Evolutionary conservation across 1,140 invertebrate genomes (phyloP).

Genomic region (Arion vulgaris): DNA sequence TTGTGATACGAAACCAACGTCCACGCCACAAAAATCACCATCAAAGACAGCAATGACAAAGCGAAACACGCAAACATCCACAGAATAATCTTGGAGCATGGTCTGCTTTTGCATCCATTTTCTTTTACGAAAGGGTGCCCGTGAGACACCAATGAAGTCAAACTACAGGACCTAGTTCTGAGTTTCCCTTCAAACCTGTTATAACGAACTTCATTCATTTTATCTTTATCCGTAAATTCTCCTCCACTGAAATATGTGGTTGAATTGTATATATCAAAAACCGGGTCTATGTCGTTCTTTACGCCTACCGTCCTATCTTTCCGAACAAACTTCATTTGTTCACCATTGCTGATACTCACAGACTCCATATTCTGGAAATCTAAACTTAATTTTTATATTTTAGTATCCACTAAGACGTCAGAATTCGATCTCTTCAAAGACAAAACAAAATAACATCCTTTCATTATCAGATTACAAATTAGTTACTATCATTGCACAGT

Average conservation of each 20-base stretch:
- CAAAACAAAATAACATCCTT: too few relatives aligned
- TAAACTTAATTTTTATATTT: not conserved
- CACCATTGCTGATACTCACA: not conserved
- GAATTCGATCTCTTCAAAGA: too few relatives aligned
- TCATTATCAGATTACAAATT: too few relatives aligned
- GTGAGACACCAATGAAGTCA: not conserved
- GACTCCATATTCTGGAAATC: not conserved
- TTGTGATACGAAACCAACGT: slow-evolving; percentile 25
- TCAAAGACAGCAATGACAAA: slow-evolving; percentile 22
- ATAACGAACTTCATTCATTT: not conserved
- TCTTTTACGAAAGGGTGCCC: not conserved
- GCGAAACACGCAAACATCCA: slow-evolving; percentile 30
- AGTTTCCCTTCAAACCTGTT: not conserved
- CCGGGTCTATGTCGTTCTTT: not conserved
- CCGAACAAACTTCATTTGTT: not conserved
- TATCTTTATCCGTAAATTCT: not conserved
- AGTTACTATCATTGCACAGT: too few relatives aligned
- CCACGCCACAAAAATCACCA: slow-evolving; percentile 29
- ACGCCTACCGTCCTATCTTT: not conserved
- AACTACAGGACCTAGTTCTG: not conserved
- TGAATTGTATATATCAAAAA: not conserved
- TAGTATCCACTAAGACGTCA: too few relatives aligned
- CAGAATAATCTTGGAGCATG: slow-evolving; percentile 21
- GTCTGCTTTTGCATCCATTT: not conserved
- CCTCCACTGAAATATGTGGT: not conserved